Base-by-base conservation (phyloP, 2,113 vertebrate genomes). In the Anguilla rostrata region DNA sequence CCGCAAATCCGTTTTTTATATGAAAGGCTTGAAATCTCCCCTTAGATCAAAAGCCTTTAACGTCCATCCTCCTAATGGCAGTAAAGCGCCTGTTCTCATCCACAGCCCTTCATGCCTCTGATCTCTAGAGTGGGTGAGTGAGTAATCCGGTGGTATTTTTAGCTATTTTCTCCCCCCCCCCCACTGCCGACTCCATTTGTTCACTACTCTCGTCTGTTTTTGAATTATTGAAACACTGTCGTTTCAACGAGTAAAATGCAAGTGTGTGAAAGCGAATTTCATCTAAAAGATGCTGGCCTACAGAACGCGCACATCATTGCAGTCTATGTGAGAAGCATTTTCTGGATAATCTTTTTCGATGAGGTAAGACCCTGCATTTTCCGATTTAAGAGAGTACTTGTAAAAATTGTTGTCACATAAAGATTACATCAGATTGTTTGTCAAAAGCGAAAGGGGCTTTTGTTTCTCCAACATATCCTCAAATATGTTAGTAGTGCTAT, bases 291-390 rank as follows among this genome's bases (percentile, higher is more conserved):
- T 40, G 78, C 78, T 41, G 40, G 20, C 39, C 78, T 20, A 80
- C 78, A 40, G 40, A 80, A 80, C 40, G 40, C 14, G 78, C 40
- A 41, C 14, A 40, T 11, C 6, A 12, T 20, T 39, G 26, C 14
- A 18, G 34, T 29, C 49, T 29, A 49, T 29, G 49, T 53, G 53
- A 57, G 29, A 34, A 26, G 11, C 18, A 34, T 34, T 29, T 26
- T 16, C 12, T 39, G n/a, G 29, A 2, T 0, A 57, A 14, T 16
- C 49, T 49, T 66, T 86, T 40, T 56, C 40, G 5, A 8, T 20
- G 85, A 87, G 88, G 90, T 90, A 86, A 89, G 88, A 0, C 14
- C 0, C 29, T 66, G 40, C 0, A 49, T 56, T 22, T 63, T 66
- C 26, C 40, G 43, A 39, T 22, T 41, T 81, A 29, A 34, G 71